A percentile compares a stretch with the other conserved stretches of the same genome.
Conservation (phyloP, 2,113 vertebrate genomes). For the Oreochromis aureus region DNA sequence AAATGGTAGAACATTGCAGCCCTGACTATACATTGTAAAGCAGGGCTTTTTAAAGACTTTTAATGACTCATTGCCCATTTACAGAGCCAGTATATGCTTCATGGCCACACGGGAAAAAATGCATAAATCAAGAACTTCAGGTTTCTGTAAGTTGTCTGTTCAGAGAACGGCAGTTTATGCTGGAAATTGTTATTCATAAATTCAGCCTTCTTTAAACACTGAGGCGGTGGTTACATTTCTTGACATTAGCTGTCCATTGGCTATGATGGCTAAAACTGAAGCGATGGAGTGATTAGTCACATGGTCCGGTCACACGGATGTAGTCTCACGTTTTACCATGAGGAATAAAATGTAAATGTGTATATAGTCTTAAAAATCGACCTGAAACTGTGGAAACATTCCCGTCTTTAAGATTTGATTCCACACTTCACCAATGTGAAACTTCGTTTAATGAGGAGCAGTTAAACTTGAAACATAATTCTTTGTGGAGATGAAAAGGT, state of each 20-base stretch:
- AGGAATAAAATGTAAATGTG: background rate
- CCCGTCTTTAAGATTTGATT: background rate
- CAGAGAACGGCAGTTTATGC: background rate
- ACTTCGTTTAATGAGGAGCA: background rate
- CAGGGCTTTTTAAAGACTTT: background rate
- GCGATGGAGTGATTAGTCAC: background rate
- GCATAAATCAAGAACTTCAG: background rate
- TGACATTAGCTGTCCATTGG: background rate
- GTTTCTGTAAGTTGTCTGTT: background rate
- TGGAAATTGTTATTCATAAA: background rate
- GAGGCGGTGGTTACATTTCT: background rate
- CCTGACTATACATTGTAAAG: background rate
- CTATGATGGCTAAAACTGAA: background rate
- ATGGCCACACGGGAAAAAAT: background rate
- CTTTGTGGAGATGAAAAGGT: background rate
- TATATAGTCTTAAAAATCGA: background rate
- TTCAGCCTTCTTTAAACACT: background rate
- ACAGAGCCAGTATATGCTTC: background rate
- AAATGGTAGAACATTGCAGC: background rate
- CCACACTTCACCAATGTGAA: background rate
- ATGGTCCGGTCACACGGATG: background rate
- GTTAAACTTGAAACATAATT: background rate
- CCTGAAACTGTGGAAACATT: background rate
- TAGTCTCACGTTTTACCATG: background rate
- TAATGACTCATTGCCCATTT: background rate